Evolutionary conservation across 2,113 vertebrate genomes (phyloP).

Genomic region (Bujurquina vittata): DNA sequence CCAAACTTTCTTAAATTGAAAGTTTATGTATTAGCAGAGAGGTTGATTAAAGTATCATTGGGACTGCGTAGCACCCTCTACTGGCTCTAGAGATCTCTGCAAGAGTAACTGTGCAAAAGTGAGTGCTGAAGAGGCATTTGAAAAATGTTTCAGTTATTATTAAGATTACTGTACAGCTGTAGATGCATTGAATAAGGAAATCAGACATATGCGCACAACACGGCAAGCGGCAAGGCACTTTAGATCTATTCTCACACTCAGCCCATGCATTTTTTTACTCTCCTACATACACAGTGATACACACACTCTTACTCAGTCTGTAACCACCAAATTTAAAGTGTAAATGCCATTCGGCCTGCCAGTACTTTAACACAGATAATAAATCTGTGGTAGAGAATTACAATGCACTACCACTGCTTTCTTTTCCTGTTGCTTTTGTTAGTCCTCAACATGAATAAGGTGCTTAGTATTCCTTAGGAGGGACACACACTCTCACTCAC

Average conservation of each 20-base stretch:
- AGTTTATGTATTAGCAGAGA: not conserved
- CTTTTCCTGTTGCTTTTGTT: constrained; percentile 76
- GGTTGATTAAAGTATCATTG: constrained; percentile 9
- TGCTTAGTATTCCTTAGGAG: constrained; percentile 71
- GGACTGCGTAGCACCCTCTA: constrained; percentile 54
- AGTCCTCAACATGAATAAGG: constrained; percentile 78
- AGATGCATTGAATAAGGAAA: not conserved
- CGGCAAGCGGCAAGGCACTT: not conserved
- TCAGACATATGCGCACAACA: not conserved
- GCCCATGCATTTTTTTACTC: not conserved
- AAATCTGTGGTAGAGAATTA: constrained; percentile 80
- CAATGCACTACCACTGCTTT: constrained; percentile 76
- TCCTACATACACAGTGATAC: not conserved
- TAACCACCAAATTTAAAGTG: constrained; percentile 26
- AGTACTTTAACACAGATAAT: constrained; percentile 78
- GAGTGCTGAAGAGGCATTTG: not conserved
- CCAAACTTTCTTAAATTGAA: not conserved
- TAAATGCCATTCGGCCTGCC: constrained; percentile 28
- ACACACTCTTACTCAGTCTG: not conserved
- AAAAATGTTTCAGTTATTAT: constrained; percentile 1
- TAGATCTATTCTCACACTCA: not conserved
- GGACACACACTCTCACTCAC: too few species aligned
- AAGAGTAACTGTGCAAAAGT: not conserved
- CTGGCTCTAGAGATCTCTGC: constrained; percentile 39
- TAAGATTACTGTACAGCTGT: not conserved